Evolutionary conservation across 2,113 vertebrate genomes (phyloP).

Genomic region (Sciurus niger): DNA sequence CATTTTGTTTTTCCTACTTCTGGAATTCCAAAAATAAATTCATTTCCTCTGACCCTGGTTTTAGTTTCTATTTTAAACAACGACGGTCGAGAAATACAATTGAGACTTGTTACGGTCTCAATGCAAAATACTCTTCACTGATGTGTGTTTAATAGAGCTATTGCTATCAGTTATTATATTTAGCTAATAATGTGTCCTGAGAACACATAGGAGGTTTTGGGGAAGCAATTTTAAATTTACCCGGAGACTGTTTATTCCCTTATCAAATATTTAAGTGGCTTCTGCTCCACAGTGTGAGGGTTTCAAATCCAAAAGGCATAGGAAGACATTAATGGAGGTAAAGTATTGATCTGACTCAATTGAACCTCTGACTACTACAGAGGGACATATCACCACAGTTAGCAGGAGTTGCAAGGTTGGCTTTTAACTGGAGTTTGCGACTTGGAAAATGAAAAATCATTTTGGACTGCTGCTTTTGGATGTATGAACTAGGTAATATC

Average conservation of each 20-base stretch:
- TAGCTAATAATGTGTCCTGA: conserved; percentile 40
- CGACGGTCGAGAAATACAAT: conserved; percentile 24
- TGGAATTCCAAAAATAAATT: conserved; percentile 55
- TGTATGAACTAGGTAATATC: conserved; percentile 13
- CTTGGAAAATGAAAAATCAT: conserved; percentile 53
- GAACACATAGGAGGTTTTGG: conserved; percentile 43
- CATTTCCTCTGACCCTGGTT: background rate
- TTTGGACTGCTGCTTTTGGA: conserved; percentile 36
- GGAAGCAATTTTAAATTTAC: conserved; percentile 76
- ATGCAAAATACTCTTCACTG: conserved; percentile 54
- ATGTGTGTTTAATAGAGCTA: conserved; percentile 34
- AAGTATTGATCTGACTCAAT: conserved; percentile 67
- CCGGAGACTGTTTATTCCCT: conserved; percentile 77
- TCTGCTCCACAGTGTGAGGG: conserved; percentile 59
- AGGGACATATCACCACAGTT: conserved; percentile 48
- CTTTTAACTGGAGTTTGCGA: conserved; percentile 58
- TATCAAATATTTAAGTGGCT: conserved; percentile 86
- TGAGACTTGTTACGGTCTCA: conserved; percentile 57
- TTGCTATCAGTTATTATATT: conserved; percentile 49
- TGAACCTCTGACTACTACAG: conserved; percentile 23
- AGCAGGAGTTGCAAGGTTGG: conserved; percentile 7
- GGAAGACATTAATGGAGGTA: conserved; percentile 68
- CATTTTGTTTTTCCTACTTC: conserved; percentile 13
- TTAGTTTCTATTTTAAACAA: conserved; percentile 69
- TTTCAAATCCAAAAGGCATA: conserved; percentile 72